Percentiles rank a stretch among this genome's conserved stretches.
Evolutionary conservation across 2,113 vertebrate genomes (phyloP).

Genomic region (Hassar affinis): DNA sequence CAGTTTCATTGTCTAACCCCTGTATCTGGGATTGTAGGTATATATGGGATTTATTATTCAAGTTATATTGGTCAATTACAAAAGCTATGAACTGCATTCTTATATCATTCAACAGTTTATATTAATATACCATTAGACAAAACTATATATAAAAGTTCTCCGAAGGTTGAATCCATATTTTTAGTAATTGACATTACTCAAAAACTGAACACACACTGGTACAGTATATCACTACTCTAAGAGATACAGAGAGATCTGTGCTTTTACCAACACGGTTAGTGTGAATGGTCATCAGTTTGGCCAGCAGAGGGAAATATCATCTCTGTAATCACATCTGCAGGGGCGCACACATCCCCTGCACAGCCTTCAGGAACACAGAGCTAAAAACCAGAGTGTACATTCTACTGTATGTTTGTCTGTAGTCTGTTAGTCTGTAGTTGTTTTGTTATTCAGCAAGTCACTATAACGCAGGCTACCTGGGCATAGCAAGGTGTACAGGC

Average conservation of each 20-base stretch:
- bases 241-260: neutral
- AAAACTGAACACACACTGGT: neutral
- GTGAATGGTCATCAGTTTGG: neutral
- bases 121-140: neutral
- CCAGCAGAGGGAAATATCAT: conserved; percentile 54
- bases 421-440: neutral
- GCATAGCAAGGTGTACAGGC: neutral
- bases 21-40: neutral
- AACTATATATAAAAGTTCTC: neutral
- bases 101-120: neutral
- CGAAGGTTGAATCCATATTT: neutral
- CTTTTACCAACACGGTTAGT: neutral
- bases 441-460: neutral
- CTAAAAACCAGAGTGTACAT: neutral
- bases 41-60: neutral
- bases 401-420: neutral
- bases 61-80: neutral
- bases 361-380: neutral
- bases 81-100: neutral
- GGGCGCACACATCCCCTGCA: neutral
- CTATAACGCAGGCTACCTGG: neutral
- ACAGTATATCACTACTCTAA: neutral
- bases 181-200: neutral
- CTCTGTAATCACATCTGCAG: conserved; percentile 1
- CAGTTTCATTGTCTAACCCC: no score